Evolutionary conservation across 92 coral and sea anemone genomes (phyloP), one percentile per base, ranked within the genome.

Genomic region (Pocillopora meandrina): DNA sequence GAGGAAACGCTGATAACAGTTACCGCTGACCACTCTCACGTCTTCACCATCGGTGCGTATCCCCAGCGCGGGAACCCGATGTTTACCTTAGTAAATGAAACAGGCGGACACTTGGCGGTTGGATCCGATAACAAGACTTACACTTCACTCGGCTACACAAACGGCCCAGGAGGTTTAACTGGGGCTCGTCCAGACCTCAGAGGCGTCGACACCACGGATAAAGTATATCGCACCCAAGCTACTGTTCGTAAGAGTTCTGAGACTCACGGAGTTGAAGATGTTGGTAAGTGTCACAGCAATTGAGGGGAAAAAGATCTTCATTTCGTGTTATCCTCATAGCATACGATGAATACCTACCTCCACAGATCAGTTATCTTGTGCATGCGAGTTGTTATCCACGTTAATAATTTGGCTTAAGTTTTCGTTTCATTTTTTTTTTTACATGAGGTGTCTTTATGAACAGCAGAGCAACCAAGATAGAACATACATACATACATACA

Each of bases 61-160:
- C 93, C 93, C 0, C 63, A 57, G 14, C 92, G 94, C 36, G 94
- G 94, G 36, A 92, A 89, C 67, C 97, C 97, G 20, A 92, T 93
- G 72, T 87, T 93, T 42, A 93, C 95, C 57, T n/a, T 86, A 61
- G 87, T 78, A 23, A 26, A 56, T 12, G 21, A 72, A 33, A 33
- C 17, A 13, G 47, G 78, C 42, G 84, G 74, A 11, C n/a, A 71
- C 11, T 47, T 84, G 71, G 86, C 73, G 49, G 58, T 35, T 9
- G 66, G n/a, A 15, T 14, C 2, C 8, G 90, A 89, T 42, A 87
- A 78, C 14, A 89, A 65, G 79, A 95, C 97, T 2, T 90, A 88
- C 66, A 92, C 94, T 36, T 67, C 90, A 0, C 92, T 93, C 20
- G 90, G 95, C 9, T 93, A 93, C 62, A 83, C 86, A 9, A 90